phyloP scores from a whole-genome alignment of 2,797 vertebrate species.

The Phoebastria nigripes region DNA sequence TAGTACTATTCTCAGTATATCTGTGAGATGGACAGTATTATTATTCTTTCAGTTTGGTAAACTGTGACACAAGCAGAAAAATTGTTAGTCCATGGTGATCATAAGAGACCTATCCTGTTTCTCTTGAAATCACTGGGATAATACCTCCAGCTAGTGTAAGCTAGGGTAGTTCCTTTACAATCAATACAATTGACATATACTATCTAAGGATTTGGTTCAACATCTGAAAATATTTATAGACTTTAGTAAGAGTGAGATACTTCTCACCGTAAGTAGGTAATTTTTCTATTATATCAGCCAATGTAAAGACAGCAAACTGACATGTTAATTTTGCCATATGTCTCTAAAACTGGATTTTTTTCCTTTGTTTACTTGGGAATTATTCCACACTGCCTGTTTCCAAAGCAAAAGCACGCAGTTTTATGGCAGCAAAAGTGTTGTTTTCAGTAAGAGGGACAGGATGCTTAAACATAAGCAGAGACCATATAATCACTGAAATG shows the following conservation, averaged over 20 bases:
- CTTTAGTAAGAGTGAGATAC: background rate
- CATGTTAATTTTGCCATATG: background rate
- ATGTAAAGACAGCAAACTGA: background rate
- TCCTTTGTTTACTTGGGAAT: background rate
- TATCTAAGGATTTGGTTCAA: background rate
- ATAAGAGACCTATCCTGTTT: background rate
- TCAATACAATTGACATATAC: background rate
- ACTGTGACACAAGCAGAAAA: background rate
- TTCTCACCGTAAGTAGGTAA: background rate
- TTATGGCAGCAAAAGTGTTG: background rate
- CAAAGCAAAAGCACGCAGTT: background rate
- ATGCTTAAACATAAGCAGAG: background rate
- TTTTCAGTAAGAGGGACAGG: background rate
- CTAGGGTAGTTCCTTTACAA: background rate
- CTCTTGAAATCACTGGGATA: background rate
- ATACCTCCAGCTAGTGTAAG: background rate
- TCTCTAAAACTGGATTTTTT: background rate
- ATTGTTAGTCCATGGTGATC: fast-evolving
- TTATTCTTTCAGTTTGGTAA: background rate
- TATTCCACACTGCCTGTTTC: background rate
- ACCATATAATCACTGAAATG: background rate
- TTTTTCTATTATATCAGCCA: background rate
- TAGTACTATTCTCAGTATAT: background rate
- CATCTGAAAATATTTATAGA: background rate
- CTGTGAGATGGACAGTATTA: background rate